These are phyloP conservation scores for Microchrysa polita DNA, from an alignment of 2,888 invertebrate species.

Conservation along the genomic window DNA sequence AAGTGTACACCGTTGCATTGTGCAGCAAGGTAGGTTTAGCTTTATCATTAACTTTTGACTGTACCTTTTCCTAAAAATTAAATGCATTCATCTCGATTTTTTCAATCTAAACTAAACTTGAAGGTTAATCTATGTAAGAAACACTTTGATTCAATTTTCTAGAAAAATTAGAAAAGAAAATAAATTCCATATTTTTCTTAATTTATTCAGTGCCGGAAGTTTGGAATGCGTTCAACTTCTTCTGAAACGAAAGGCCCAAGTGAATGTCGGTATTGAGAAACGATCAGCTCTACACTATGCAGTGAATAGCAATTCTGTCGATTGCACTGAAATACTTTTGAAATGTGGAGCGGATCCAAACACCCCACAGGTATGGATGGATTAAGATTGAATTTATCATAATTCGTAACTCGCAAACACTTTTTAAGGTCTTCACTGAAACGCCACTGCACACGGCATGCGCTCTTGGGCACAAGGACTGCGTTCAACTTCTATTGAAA, in stretches of 20 bases:
- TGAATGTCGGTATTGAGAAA: slow-evolving; percentile 76
- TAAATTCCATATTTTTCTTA: slow-evolving; percentile 45
- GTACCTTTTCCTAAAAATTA: too few relatives aligned
- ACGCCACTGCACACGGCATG: slow-evolving; percentile 86
- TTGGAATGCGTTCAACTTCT: slow-evolving; percentile 68
- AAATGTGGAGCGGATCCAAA: slow-evolving; percentile 84
- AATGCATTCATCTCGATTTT: too few relatives aligned
- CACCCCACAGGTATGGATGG: slow-evolving; percentile 75
- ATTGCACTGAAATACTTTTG: slow-evolving; percentile 78
- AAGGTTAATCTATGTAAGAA: too few relatives aligned
- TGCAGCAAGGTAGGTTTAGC: slow-evolving; percentile 75
- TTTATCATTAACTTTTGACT: too few relatives aligned
- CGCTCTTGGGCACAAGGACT: slow-evolving; percentile 74
- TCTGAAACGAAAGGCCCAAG: slow-evolving; percentile 78
- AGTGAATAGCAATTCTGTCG: slow-evolving; percentile 77
- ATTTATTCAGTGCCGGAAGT: slow-evolving; percentile 59
- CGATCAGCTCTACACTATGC: slow-evolving; percentile 86
- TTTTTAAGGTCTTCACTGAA: slow-evolving; percentile 79
- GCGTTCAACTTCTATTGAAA: slow-evolving; percentile 76
- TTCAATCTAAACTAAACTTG: too few relatives aligned
- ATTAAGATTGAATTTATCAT: too few relatives aligned
- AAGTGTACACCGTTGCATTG: slow-evolving; percentile 81
- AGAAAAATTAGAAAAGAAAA: too few relatives aligned
- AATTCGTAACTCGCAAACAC: too few relatives aligned
- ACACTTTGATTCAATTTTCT: too few relatives aligned